Percentiles rank a stretch among this genome's conserved stretches.
Evolutionary conservation across 2,113 vertebrate genomes (phyloP).

Genomic region (Rhinoderma darwinii): DNA sequence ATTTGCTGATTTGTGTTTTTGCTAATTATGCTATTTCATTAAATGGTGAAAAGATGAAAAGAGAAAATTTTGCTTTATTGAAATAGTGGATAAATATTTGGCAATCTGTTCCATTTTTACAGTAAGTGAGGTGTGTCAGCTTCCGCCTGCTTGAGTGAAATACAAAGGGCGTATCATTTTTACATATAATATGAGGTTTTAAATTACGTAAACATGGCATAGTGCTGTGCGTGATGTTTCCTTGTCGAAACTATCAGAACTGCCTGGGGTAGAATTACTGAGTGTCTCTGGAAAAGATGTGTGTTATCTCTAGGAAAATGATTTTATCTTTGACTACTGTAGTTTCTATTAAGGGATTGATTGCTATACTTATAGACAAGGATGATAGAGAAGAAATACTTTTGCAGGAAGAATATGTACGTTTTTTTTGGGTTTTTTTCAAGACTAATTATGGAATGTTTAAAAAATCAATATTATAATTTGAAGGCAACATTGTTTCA

Average conservation of each 20-base stretch:
- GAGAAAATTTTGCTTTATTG: background rate
- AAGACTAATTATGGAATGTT: background rate
- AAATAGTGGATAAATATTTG: slow-evolving; percentile 49
- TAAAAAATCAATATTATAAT: background rate
- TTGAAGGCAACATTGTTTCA: background rate
- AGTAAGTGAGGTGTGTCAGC: slow-evolving; percentile 54
- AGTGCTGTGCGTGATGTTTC: slow-evolving; percentile 51
- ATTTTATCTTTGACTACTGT: slow-evolving; percentile 30
- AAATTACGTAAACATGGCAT: slow-evolving; percentile 59
- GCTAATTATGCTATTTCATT: background rate
- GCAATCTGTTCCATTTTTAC: slow-evolving; percentile 47
- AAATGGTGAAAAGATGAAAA: slow-evolving; percentile 8
- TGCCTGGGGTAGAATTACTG: slow-evolving; percentile 57
- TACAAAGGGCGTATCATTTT: slow-evolving; percentile 59
- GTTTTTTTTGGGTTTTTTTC: too few species aligned
- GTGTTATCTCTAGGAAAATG: slow-evolving; percentile 57
- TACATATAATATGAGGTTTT: slow-evolving; percentile 60
- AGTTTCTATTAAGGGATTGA: slow-evolving; percentile 42
- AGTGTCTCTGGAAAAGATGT: slow-evolving; percentile 48
- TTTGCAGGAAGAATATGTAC: background rate
- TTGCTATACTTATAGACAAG: background rate
- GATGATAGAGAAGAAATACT: background rate
- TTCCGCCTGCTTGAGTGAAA: slow-evolving; percentile 53
- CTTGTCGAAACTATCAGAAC: slow-evolving; percentile 59
- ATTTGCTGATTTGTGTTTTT: background rate